Percentiles rank a stretch among this genome's conserved stretches.
phyloP scores from a whole-genome alignment of 2,113 vertebrate genomes.

The Tragelaphus buxtoni region DNA sequence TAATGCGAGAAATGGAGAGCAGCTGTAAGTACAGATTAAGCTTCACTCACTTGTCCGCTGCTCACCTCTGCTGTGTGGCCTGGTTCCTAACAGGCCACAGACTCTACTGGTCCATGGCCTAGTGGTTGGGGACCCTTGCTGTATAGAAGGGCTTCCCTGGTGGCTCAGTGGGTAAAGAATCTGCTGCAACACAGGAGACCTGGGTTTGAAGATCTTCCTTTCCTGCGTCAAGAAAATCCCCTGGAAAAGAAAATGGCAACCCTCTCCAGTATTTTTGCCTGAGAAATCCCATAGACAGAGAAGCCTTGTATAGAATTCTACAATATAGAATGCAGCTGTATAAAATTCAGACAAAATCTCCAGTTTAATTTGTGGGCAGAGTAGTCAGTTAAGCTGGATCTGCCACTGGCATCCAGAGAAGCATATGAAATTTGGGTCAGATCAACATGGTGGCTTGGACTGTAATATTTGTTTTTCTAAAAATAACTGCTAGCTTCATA shows the following conservation, averaged over 20 bases:
- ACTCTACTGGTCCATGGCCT: not conserved
- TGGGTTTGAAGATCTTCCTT: not conserved
- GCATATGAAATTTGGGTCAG: not conserved
- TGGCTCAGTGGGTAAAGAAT: not conserved
- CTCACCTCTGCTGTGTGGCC: not conserved
- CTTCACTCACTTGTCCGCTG: not conserved
- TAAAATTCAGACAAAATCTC: not conserved
- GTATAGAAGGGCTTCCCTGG: not conserved
- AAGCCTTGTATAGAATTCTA: not conserved
- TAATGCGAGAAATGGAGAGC: not conserved
- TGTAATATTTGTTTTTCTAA: not conserved
- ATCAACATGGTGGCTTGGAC: not conserved
- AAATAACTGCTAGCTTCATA: not conserved
- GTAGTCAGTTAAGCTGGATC: not conserved
- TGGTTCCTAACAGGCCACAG: not conserved
- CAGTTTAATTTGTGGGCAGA: not conserved
- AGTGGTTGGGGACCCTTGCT: not conserved
- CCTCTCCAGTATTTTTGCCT: not conserved
- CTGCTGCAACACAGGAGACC: not conserved
- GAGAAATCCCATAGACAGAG: not conserved
- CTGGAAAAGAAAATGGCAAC: not conserved
- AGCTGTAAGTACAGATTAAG: not conserved
- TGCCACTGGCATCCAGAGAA: not conserved
- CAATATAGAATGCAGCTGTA: not conserved
- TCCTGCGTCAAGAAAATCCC: not conserved